Evolutionary conservation across 2,888 invertebrate species (phyloP).

Genomic region (Heliconius cydno): DNA sequence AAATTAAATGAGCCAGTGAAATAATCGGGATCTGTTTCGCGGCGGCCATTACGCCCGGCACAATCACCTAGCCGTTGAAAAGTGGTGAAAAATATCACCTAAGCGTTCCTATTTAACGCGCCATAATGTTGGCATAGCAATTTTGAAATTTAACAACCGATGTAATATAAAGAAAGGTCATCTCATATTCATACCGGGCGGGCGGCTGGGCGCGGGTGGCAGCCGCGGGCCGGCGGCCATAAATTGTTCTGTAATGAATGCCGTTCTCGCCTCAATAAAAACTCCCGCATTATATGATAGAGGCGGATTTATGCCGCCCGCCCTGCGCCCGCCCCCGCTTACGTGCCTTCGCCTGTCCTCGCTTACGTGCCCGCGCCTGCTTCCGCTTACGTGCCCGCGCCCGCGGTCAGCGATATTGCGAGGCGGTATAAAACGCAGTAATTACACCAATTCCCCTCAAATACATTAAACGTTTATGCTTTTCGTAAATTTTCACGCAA

Average conservation of each 20-base stretch:
- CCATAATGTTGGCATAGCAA: constrained; percentile 39
- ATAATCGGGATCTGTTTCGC: constrained; percentile 25
- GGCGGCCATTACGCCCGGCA: not conserved
- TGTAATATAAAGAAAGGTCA: constrained; percentile 52
- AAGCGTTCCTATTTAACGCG: constrained; percentile 31
- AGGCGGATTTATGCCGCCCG: constrained; percentile 54
- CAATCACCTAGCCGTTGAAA: constrained; percentile 26
- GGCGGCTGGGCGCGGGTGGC: constrained; percentile 27
- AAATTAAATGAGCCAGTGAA: constrained; percentile 30
- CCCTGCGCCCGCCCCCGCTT: not conserved
- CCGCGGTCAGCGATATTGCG: constrained; percentile 36
- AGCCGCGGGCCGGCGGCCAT: constrained; percentile 44
- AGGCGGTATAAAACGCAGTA: constrained; percentile 34
- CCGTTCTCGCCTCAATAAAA: constrained; percentile 66
- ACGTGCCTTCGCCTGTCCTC: not conserved
- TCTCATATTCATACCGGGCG: constrained; percentile 53
- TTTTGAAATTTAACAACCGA: constrained; percentile 49
- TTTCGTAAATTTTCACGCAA: constrained; percentile 31
- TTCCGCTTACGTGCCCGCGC: constrained; percentile 4
- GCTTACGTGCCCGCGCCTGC: no score
- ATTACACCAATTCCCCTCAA: constrained; percentile 38
- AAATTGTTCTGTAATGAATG: constrained; percentile 61
- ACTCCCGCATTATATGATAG: constrained; percentile 60
- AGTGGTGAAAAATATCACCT: constrained; percentile 30
- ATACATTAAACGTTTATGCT: constrained; percentile 37